These are phyloP conservation scores for Enteromius radiatus DNA, from an alignment of 2,797 vertebrate species.

Conservation along the genomic window DNA sequence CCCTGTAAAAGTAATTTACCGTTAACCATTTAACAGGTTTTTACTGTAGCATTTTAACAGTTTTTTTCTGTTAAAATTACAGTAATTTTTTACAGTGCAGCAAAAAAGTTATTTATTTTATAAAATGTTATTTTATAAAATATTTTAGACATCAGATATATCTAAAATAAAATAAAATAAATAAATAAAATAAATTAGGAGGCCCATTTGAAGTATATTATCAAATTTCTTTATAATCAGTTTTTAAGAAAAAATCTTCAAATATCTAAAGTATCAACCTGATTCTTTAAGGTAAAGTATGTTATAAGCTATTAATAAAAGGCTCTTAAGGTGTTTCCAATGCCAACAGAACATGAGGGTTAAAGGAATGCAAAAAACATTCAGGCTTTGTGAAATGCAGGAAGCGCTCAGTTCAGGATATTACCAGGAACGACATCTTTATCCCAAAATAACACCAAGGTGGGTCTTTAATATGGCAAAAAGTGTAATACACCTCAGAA, in stretches of 20 bases:
- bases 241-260: background rate
- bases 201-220: background rate
- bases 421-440: conserved; percentile 20
- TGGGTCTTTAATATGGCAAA: conserved; percentile 35
- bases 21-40: no score
- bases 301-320: conserved; percentile 4
- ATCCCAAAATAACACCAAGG: conserved; percentile 47
- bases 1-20: no score
- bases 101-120: no score
- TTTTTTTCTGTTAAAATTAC: no score
- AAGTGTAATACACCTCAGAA: conserved; percentile 25
- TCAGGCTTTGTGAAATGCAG: conserved; percentile 8
- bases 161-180: no score
- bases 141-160: no score
- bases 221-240: background rate
- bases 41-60: no score
- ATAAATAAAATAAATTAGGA: background rate
- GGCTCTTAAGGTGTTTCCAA: background rate
- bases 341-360: background rate
- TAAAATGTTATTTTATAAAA: no score
- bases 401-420: conserved; percentile 41
- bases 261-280: background rate
- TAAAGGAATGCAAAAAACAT: background rate
- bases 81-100: no score
- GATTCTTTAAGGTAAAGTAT: background rate